Base-by-base conservation (phyloP, 2,888 invertebrate genomes). In the Ramazzottius varieornatus region DNA sequence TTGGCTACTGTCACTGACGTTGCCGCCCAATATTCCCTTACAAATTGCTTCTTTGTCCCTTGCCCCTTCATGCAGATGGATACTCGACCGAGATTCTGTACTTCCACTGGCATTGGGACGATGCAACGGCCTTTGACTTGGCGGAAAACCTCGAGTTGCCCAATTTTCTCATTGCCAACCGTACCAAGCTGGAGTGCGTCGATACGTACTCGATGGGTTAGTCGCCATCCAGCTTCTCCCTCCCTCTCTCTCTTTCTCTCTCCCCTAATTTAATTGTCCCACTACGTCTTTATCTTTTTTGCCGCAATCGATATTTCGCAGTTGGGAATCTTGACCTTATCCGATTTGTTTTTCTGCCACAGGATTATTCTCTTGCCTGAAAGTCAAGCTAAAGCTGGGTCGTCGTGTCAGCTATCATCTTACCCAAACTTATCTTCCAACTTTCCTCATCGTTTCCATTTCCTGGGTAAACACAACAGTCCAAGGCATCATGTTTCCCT, bases 11-110 rank as follows among this genome's bases (percentile, higher is more conserved):
- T 40, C 20, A 20, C 40, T 8, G 40, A 40, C 20, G 40, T n/a
- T n/a, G n/a, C n/a, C n/a, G n/a, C n/a, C n/a, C n/a, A n/a, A n/a
- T n/a, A n/a, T n/a, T n/a, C n/a, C n/a, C n/a, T n/a, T n/a, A n/a
- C n/a, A n/a, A n/a, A n/a, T n/a, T n/a, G n/a, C n/a, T n/a, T n/a
- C n/a, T n/a, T n/a, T n/a, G n/a, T n/a, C n/a, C n/a, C 20, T 40
- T 20, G 8, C 40, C 20, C 8, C 8, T 54, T 54, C 24, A 4
- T 29, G 16, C 54, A 54, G 54, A 54, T 29, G 54, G 54, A 8
- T 54, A 54, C 54, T 54, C 54, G 29, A 54, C 54, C 20, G 54
- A 54, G 24, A 54, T 54, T 24, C 54, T 54, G 20, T 54, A 54
- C 29, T 29, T 54, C 29, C 54, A 54, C 54, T 54, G 54, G 54